phyloP scores from a whole-genome alignment of 2,888 invertebrate species.

The Chesias legatella region DNA sequence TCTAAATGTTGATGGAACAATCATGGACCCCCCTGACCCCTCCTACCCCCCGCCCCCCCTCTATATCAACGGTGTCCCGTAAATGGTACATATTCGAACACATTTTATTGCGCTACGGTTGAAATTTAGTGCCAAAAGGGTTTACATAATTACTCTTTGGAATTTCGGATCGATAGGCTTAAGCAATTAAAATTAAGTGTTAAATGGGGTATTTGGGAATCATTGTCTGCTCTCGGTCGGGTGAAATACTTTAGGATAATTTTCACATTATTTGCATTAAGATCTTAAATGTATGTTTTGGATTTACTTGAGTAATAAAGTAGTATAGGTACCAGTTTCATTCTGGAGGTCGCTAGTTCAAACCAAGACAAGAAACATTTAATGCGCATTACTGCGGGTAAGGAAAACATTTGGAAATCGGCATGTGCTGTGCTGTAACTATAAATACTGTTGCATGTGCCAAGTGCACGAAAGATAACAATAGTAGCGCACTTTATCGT shows the following conservation, averaged over 20 bases:
- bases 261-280: constrained; percentile 8
- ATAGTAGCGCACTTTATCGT: too few species aligned
- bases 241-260: constrained; percentile 17
- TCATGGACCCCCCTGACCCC: constrained; percentile 3
- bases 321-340: too few species aligned
- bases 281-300: not conserved
- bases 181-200: constrained; percentile 40
- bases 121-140: constrained; percentile 53
- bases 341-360: too few species aligned
- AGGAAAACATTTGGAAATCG: too few species aligned
- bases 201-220: constrained; percentile 32
- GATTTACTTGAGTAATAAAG: not conserved
- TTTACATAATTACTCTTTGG: constrained; percentile 54
- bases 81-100: constrained; percentile 38
- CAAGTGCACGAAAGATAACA: too few species aligned
- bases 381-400: too few species aligned
- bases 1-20: constrained; percentile 7
- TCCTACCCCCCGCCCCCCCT: too few species aligned
- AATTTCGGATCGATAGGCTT: constrained; percentile 48
- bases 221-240: constrained; percentile 10
- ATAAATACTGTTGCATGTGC: too few species aligned
- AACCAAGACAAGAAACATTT: too few species aligned
- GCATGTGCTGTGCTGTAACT: too few species aligned
- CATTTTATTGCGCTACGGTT: constrained; percentile 49
- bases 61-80: not conserved